Conservation (phyloP, 2,113 vertebrate genomes). For the Merops nubicus region DNA sequence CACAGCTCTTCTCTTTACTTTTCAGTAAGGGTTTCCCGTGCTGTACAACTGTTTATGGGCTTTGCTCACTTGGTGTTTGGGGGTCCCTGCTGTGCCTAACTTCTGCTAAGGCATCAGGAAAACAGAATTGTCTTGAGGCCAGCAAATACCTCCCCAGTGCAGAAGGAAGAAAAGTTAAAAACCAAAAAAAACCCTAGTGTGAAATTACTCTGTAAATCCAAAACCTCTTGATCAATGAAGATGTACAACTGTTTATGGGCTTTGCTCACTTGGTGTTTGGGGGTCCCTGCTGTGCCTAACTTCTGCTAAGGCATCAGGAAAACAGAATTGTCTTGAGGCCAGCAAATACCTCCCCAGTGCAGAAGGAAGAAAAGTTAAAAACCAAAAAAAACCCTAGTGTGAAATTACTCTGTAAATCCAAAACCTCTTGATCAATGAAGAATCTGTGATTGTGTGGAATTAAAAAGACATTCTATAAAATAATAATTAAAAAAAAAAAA, state of each 20-base stretch:
- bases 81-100: not conserved
- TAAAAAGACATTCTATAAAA: not conserved
- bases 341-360: not conserved
- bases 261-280: not conserved
- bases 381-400: not conserved
- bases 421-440: not conserved
- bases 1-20: not conserved
- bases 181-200: no score
- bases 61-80: not conserved
- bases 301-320: not conserved
- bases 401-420: not conserved
- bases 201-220: no score
- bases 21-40: conserved; percentile 2
- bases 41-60: not conserved
- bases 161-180: not conserved
- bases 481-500: not conserved
- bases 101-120: not conserved
- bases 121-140: not conserved
- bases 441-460: not conserved
- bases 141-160: not conserved
- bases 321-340: not conserved
- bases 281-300: not conserved
- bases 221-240: no score
- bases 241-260: not conserved
- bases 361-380: not conserved